Evolutionary conservation across 2,797 vertebrate species (phyloP).

Genomic region (Menidia menidia): DNA sequence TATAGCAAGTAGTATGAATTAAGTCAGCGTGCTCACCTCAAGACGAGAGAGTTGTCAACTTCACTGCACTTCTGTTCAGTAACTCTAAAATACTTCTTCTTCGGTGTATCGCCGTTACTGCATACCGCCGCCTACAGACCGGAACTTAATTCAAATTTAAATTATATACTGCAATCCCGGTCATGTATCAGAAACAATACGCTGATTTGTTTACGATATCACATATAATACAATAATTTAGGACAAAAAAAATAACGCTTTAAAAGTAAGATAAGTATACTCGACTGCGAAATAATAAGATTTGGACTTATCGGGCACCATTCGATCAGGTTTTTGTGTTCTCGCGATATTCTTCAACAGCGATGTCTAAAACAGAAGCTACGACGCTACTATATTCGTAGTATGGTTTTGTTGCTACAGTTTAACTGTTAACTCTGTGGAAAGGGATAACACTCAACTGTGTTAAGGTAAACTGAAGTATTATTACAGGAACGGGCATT

Average conservation of each 20-base stretch:
- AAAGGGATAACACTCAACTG: background rate
- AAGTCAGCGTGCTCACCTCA: constrained; percentile 13
- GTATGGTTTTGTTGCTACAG: constrained; percentile 12
- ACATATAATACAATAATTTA: too few species aligned
- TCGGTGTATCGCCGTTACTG: background rate
- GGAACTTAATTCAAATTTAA: background rate
- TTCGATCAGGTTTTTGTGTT: background rate
- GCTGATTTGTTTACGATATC: too few species aligned
- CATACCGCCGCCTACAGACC: constrained; percentile 43
- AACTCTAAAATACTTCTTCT: background rate
- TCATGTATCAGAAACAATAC: accelerated
- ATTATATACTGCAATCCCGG: accelerated
- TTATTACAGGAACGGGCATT: background rate
- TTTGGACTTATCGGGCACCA: constrained; percentile 19
- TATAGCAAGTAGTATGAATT: background rate
- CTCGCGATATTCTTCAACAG: constrained; percentile 40
- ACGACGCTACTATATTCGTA: constrained; percentile 45
- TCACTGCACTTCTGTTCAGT: constrained; percentile 2
- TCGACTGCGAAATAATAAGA: background rate
- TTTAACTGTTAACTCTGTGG: constrained; percentile 16
- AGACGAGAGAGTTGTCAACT: background rate
- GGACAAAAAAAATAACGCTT: background rate
- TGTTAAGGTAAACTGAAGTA: constrained; percentile 37
- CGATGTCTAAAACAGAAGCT: background rate
- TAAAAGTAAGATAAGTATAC: background rate